Percentiles rank a stretch among this genome's conserved stretches.
These are phyloP conservation scores for Ascaphus truei DNA, from an alignment of 2,113 vertebrate species.

Conservation along the genomic window DNA sequence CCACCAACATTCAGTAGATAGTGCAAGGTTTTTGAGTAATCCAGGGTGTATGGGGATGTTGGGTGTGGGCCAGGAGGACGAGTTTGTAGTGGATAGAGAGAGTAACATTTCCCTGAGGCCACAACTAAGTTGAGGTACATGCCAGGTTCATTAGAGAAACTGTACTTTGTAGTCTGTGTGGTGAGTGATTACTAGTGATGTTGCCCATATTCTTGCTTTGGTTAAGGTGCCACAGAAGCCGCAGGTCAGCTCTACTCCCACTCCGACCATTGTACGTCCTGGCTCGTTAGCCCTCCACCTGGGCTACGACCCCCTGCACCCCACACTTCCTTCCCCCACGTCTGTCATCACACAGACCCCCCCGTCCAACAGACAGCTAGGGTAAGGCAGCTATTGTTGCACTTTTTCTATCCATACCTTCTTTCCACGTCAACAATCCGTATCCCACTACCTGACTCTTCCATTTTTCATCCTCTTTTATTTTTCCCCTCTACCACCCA, in stretches of 20 bases:
- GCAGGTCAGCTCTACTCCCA: constrained; percentile 77
- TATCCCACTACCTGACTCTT: neutral
- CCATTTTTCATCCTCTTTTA: neutral
- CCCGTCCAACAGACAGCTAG: constrained; percentile 85
- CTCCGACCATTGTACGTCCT: constrained; percentile 89
- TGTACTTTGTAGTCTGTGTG: too few species aligned
- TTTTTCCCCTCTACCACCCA: neutral
- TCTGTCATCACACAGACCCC: constrained; percentile 96
- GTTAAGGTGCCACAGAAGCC: constrained; percentile 70
- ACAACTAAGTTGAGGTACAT: too few species aligned
- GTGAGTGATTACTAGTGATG: neutral
- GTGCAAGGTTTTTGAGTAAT: too few species aligned
- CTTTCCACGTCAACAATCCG: too few species aligned
- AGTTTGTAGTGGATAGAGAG: too few species aligned
- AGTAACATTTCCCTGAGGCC: too few species aligned
- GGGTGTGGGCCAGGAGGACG: too few species aligned
- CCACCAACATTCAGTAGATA: too few species aligned
- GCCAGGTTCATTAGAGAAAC: too few species aligned
- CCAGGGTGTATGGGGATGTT: too few species aligned
- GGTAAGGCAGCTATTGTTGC: constrained; percentile 64
- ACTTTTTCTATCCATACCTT: neutral
- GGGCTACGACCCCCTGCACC: constrained; percentile 83
- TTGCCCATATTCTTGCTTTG: neutral
- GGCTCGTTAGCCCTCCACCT: constrained; percentile 89
- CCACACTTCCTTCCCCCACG: constrained; percentile 92